Percentiles rank a stretch among this genome's conserved stretches.
phyloP scores from a whole-genome alignment of 2,797 vertebrate genomes.

The Sebastes trivittatus region DNA sequence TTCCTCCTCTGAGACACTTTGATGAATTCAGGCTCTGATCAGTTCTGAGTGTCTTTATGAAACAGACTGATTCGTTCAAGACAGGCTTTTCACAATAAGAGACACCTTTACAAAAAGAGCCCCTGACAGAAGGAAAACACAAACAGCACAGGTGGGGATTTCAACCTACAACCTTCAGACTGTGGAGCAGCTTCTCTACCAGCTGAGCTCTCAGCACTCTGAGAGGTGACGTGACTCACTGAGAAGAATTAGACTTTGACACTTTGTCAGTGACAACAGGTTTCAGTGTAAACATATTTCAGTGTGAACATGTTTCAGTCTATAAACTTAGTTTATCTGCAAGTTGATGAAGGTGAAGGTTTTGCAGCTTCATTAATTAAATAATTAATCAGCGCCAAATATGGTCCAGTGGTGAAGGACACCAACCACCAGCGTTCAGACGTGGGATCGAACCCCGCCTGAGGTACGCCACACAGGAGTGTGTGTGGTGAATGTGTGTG shows the following conservation, averaged over 20 bases:
- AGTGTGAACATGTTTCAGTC: background rate
- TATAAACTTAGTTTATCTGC: background rate
- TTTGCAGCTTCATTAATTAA: background rate
- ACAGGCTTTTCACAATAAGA: background rate
- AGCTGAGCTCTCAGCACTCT: no score
- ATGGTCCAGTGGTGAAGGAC: background rate
- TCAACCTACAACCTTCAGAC: no score
- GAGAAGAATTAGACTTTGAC: no score
- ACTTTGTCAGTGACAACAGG: background rate
- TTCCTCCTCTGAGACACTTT: background rate
- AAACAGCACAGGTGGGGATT: no score
- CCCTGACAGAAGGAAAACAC: no score
- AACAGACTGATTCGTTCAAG: background rate
- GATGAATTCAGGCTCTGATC: background rate
- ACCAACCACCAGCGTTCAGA: rapidly evolving
- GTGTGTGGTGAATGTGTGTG: background rate
- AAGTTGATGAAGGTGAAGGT: no score
- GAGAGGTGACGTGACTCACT: no score
- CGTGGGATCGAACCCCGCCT: background rate
- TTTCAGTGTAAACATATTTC: no score
- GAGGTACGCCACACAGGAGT: background rate
- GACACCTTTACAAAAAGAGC: background rate
- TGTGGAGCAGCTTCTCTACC: no score
- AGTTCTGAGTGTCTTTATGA: background rate
- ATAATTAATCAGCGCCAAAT: background rate